Conservation (phyloP, 2,113 vertebrate species). For the Bufo bufo region DNA sequence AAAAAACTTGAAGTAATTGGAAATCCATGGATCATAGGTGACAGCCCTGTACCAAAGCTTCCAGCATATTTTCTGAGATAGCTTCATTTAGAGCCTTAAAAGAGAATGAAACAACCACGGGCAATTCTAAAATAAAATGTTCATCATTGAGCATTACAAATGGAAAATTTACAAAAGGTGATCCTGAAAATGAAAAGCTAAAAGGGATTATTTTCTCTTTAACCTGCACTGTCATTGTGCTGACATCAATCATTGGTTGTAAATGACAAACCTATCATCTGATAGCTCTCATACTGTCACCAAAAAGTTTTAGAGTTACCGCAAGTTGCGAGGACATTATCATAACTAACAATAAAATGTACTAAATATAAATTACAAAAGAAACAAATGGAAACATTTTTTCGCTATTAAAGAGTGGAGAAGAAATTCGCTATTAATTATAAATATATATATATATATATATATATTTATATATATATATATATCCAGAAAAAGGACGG, state of each 20-base stretch:
- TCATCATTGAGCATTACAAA: conserved; percentile 33
- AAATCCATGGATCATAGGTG: conserved; percentile 46
- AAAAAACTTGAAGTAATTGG: conserved; percentile 23
- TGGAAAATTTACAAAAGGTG: conserved; percentile 42
- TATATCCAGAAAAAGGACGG: too few relatives aligned
- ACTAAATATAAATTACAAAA: too few relatives aligned
- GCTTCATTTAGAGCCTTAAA: conserved; percentile 22
- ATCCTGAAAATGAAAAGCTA: conserved; percentile 39
- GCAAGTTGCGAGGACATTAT: not conserved
- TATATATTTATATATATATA: too few relatives aligned
- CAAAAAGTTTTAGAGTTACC: conserved; percentile 4
- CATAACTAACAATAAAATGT: not conserved
- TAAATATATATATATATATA: too few relatives aligned
- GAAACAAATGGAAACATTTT: too few relatives aligned
- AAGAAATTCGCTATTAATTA: too few relatives aligned
- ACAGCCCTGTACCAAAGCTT: conserved; percentile 19
- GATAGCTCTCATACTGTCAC: conserved; percentile 5
- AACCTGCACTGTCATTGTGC: conserved; percentile 27
- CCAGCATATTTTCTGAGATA: conserved; percentile 5
- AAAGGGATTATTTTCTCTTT: conserved; percentile 37
- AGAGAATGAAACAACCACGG: not conserved
- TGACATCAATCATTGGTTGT: conserved; percentile 43
- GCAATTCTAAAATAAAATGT: conserved; percentile 34
- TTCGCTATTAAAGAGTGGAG: too few relatives aligned
- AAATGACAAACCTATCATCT: conserved; percentile 41